A percentile compares a stretch with the other conserved stretches of the same genome.
phyloP scores from a whole-genome alignment of 2,797 vertebrate genomes.

The Acipenser oxyrinchus region DNA sequence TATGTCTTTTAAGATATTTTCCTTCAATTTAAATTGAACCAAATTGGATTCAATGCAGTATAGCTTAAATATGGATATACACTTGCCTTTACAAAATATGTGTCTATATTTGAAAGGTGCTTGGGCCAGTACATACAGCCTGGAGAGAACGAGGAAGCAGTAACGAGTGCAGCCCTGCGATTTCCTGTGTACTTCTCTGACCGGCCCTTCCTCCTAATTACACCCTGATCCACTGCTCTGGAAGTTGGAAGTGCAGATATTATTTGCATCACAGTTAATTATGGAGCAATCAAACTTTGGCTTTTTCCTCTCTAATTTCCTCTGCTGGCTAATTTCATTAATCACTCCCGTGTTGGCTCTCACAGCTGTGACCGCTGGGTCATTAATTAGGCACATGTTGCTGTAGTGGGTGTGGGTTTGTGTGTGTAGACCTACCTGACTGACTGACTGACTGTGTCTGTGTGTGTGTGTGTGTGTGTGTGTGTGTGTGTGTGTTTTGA shows the following conservation, averaged over 20 bases:
- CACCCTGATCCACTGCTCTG: neutral
- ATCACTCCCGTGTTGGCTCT: slow-evolving; percentile 73
- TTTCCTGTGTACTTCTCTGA: neutral
- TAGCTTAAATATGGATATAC: too few relatives aligned
- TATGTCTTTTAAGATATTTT: too few relatives aligned
- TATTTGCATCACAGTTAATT: slow-evolving; percentile 75
- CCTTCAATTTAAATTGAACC: too few relatives aligned
- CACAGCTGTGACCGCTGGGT: slow-evolving; percentile 72
- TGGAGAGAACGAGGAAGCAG: neutral
- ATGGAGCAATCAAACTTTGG: slow-evolving; percentile 76
- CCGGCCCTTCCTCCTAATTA: neutral
- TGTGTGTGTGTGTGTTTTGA: neutral
- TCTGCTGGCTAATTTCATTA: slow-evolving; percentile 82
- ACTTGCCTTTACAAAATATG: too few relatives aligned
- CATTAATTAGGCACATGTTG: slow-evolving; percentile 73
- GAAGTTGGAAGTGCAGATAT: slow-evolving; percentile 22
- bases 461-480: neutral
- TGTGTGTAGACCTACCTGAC: neutral
- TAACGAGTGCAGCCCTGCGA: neutral
- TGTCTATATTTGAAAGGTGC: too few relatives aligned
- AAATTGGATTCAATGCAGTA: too few relatives aligned
- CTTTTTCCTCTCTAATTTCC: slow-evolving; percentile 75
- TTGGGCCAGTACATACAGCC: too few relatives aligned
- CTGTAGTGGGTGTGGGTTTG: slow-evolving; percentile 29
- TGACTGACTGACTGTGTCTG: neutral